Conservation (phyloP, 2,113 vertebrate species). For the Speoplatyrhinus poulsoni region DNA sequence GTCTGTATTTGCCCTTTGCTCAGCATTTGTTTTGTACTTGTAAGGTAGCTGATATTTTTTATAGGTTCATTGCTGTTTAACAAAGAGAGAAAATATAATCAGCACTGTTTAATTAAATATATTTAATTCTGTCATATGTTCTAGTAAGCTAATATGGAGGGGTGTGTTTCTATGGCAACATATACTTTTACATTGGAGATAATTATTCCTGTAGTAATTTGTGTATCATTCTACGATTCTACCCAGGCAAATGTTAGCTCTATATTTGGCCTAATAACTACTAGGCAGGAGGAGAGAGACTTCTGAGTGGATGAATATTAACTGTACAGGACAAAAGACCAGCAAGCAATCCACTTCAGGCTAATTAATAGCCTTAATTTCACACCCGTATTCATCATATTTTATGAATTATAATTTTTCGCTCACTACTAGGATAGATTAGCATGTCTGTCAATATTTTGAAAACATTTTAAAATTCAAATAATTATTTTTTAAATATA, state of each 20-base stretch:
- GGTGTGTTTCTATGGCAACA: slow-evolving; percentile 76
- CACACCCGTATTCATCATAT: too few relatives aligned
- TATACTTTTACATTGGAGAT: slow-evolving; percentile 22
- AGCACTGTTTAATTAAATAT: slow-evolving; percentile 51
- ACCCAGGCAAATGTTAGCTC: not conserved
- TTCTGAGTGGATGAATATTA: not conserved
- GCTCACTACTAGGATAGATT: too few relatives aligned
- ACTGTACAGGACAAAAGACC: too few relatives aligned
- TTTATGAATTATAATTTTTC: too few relatives aligned
- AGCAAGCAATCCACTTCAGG: too few relatives aligned
- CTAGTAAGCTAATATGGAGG: slow-evolving; percentile 27
- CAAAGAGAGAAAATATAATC: slow-evolving; percentile 23
- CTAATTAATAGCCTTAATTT: too few relatives aligned
- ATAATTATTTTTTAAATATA: too few relatives aligned
- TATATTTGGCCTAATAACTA: slow-evolving; percentile 19
- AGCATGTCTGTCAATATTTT: not conserved
- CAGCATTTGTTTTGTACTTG: too few relatives aligned
- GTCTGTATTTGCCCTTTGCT: not conserved
- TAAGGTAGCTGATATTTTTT: not conserved
- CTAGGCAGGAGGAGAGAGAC: not conserved
- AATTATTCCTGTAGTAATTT: slow-evolving; percentile 15
- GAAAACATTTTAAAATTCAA: not conserved
- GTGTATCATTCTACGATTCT: slow-evolving; percentile 2
- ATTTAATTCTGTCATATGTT: slow-evolving; percentile 52
- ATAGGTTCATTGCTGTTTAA: slow-evolving; percentile 10